Evolutionary conservation across 2,797 vertebrate species (phyloP), one percentile per base, ranked within the genome.

Genomic region (Eupleurogrammus muticus): DNA sequence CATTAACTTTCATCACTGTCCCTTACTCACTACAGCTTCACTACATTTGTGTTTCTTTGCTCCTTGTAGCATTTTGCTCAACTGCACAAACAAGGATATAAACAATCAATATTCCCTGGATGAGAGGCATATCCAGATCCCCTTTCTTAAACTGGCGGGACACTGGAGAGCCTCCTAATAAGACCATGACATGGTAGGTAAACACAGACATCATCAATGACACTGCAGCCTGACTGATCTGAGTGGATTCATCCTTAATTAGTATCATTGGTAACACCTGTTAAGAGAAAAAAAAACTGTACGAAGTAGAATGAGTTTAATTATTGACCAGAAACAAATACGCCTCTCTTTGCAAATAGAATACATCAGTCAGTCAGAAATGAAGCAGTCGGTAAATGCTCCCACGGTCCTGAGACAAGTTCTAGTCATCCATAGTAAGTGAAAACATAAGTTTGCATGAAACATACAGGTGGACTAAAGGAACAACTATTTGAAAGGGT

Each of bases 101-200:
- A 55, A 38, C 1, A 24, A 60, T 58, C 56, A 44, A 44, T 44
- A 57, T 58, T 58, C 44, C 21, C 9, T 28, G 16, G 44, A 58
- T 44, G 9, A 58, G 7, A 16, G 38, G 5, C 28, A 9, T 17
- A n/a, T 23, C 21, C 55, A 8, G 21, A 13, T 2, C 55, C 8
- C 3, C 35, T 13, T 55, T 52, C 9, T 14, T 42, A 53, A 53
- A 53, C 6, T 53, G 51, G 51, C 24, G 6, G 20, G 34, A 42
- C 38, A 16, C 4, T 5, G 5, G 1, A 42, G 13, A 14, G 38
- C 38, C 40, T 44, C 40, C 16, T 38, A 28, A 28, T 28, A 28
- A 28, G 28, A 28, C 28, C 28, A 3, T 28, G 3, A 3, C 6
- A 3, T 28, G 6, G 28, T 28, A n/a, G n/a, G n/a, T n/a, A n/a